Conservation (phyloP, 2,888 invertebrate genomes). For the Rhagonycha lutea region DNA sequence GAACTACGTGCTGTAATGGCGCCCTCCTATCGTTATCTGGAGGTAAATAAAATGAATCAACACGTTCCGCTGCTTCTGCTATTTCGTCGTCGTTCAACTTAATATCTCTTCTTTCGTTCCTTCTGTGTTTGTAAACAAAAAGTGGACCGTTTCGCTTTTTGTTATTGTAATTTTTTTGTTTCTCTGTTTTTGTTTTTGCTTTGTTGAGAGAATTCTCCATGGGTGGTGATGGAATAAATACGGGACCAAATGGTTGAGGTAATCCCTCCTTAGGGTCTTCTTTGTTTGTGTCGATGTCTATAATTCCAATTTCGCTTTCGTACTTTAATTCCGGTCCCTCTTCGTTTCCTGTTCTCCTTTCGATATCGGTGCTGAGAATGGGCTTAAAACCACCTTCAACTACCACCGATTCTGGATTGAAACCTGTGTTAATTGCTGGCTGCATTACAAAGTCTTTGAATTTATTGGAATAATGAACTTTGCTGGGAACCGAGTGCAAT, state of each 20-base stretch:
- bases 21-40: slow-evolving; percentile 61
- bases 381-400: slow-evolving; percentile 86
- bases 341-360: slow-evolving; percentile 57
- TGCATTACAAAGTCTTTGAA: slow-evolving; percentile 45
- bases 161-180: slow-evolving; percentile 45
- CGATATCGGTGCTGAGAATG: slow-evolving; percentile 65
- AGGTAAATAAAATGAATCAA: slow-evolving; percentile 75
- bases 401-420: slow-evolving; percentile 79
- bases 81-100: slow-evolving; percentile 51
- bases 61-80: slow-evolving; percentile 72
- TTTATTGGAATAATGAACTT: slow-evolving; percentile 22
- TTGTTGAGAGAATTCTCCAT: slow-evolving; percentile 59
- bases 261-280: slow-evolving; percentile 58
- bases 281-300: slow-evolving; percentile 52
- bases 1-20: slow-evolving; percentile 35
- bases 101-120: slow-evolving; percentile 21
- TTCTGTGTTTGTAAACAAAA: slow-evolving; percentile 28
- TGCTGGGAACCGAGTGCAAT: slow-evolving; percentile 16
- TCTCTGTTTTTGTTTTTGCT: slow-evolving; percentile 30
- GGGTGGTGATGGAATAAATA: slow-evolving; percentile 79
- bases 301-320: slow-evolving; percentile 58
- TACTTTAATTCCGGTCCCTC: slow-evolving; percentile 49
- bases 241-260: slow-evolving; percentile 74
- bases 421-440: slow-evolving; percentile 74
- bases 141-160: slow-evolving; percentile 32